Evolutionary conservation across 1,140 invertebrate species (phyloP), one percentile per base, ranked within the genome.

Genomic region (Cryptotermes secundus): DNA sequence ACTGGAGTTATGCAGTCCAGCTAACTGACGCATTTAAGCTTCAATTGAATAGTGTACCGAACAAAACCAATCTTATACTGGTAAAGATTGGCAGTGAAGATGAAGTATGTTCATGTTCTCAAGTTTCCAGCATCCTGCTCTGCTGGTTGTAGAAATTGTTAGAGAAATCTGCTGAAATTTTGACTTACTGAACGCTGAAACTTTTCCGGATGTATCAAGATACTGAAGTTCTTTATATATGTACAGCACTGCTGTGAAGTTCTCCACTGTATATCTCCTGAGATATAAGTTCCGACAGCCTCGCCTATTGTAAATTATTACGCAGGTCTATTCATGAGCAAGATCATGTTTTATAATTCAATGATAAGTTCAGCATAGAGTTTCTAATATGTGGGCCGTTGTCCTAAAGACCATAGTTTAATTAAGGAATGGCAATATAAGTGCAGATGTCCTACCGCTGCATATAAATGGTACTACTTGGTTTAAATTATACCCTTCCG

Each of bases 111-210:
- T n/a, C 31, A 72, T n/a, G n/a, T 72, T 72, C 19, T 59, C 59
- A 72, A 72, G 59, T 72, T 72, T 72, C 59, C 59, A 72, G n/a
- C 59, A 72, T 72, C 59, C 59, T 72, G 59, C 59, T 72, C 2
- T 72, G 59, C 31, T 72, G 31, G 59, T 72, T 72, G 59, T 31
- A 72, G 2, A 9, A 72, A n/a, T n/a, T n/a, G n/a, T 72, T 72
- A 14, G 26, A 72, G 31, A 31, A 72, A n/a, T n/a, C 14, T 7
- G 59, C 59, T 72, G 31, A 72, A 31, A 72, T 31, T 72, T 72
- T 72, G 59, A 72, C 59, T 72, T 31, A 31, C 1, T 72, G 19
- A 72, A 72, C 31, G 14, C 59, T 31, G 59, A 72, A 31, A 26
- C 59, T 72, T 72, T 72, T 72, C 59, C 59, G 59, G 26, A 72